Conservation (phyloP, 2,113 vertebrate genomes). For the Thamnophis sirtalis region DNA sequence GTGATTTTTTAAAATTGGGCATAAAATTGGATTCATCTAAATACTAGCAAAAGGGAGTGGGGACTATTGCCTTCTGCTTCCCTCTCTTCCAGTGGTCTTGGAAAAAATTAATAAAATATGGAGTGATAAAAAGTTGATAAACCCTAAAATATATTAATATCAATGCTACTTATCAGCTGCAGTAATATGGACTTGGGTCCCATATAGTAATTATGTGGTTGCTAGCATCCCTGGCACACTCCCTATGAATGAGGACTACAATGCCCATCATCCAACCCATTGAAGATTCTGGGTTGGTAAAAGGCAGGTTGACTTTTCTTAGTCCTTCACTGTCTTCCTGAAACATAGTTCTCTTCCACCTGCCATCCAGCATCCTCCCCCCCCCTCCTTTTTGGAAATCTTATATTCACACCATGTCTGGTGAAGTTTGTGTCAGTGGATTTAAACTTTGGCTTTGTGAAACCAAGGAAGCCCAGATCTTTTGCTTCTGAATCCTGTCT, state of each 20-base stretch:
- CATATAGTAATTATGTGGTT: background rate
- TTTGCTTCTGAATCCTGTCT: conserved; percentile 69
- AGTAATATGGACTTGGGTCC: background rate
- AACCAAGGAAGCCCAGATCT: conserved; percentile 66
- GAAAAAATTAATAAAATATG: background rate
- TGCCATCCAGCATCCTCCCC: conserved; percentile 23
- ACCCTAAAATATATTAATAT: background rate
- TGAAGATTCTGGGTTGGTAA: background rate
- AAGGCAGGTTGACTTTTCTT: background rate
- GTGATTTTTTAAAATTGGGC: background rate
- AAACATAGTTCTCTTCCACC: conserved; percentile 11
- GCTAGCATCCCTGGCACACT: background rate
- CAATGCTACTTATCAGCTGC: background rate
- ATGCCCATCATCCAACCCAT: background rate
- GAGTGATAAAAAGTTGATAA: background rate
- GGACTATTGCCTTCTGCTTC: background rate
- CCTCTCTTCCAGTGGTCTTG: background rate
- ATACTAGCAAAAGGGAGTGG: background rate
- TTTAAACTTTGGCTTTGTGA: conserved; percentile 70
- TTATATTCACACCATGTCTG: conserved; percentile 63
- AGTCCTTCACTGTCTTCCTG: background rate
- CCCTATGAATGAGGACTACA: background rate
- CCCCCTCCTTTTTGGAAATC: conserved; percentile 48
- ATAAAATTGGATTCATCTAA: background rate
- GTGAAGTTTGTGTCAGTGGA: conserved; percentile 71